A percentile compares a stretch with the other conserved stretches of the same genome.
These are phyloP conservation scores for Sphecodes monilicornis DNA, from an alignment of 2,888 invertebrate genomes.

Conservation along the genomic window DNA sequence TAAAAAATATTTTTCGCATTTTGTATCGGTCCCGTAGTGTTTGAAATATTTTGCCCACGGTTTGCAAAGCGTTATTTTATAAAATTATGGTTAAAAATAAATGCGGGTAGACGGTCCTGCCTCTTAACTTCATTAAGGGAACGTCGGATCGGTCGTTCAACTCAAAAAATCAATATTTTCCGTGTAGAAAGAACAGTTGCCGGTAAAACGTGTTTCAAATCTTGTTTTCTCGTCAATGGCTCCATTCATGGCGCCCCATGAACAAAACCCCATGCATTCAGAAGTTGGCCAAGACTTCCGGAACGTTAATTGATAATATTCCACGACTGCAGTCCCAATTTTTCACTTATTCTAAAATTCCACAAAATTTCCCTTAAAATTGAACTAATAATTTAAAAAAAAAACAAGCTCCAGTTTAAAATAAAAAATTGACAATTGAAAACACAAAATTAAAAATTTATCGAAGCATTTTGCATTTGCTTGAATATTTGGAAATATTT, in stretches of 20 bases:
- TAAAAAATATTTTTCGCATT: not conserved
- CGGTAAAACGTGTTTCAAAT: constrained; percentile 46
- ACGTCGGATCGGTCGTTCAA: constrained; percentile 18
- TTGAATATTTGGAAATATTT: not conserved
- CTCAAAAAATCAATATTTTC: constrained; percentile 49
- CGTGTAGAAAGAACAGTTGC: constrained; percentile 33
- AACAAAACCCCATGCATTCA: constrained; percentile 60
- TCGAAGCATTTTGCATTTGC: no score
- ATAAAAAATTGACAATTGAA: not conserved
- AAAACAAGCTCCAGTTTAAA: not conserved
- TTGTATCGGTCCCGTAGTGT: not conserved
- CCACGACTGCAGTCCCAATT: not conserved
- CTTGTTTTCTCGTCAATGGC: constrained; percentile 68
- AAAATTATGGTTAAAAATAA: not conserved
- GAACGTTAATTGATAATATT: constrained; percentile 7
- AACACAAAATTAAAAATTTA: no score
- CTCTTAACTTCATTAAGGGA: constrained; percentile 14
- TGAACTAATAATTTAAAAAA: not conserved
- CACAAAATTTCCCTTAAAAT: not conserved
- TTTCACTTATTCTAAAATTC: not conserved
- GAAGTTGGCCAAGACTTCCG: not conserved
- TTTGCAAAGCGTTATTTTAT: not conserved
- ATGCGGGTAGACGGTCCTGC: not conserved
- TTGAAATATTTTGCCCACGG: not conserved
- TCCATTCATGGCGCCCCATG: constrained; percentile 69